These are phyloP conservation scores for Poeciliopsis paucimaculata DNA, from an alignment of 2,797 vertebrate species.

Conservation along the genomic window DNA sequence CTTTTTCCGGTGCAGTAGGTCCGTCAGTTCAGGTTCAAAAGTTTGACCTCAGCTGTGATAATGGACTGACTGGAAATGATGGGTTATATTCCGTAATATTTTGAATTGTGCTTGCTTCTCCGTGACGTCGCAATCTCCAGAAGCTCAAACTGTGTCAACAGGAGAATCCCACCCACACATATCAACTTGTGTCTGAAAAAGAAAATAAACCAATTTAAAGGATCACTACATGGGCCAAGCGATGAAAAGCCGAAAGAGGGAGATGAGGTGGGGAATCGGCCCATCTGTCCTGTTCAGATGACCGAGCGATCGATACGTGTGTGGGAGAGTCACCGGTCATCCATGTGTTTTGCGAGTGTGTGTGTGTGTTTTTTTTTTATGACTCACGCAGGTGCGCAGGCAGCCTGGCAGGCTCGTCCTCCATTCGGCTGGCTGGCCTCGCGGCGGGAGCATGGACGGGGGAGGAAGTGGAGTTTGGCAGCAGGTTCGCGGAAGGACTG, in stretches of 20 bases:
- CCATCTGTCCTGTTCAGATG: conserved; percentile 25
- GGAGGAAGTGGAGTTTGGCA: conserved; percentile 91
- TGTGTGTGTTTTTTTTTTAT: conserved; percentile 16
- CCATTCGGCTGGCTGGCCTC: conserved; percentile 89
- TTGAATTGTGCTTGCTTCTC: conserved; percentile 20
- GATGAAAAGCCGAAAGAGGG: not conserved
- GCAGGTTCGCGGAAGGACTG: conserved; percentile 93
- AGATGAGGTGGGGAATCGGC: not conserved
- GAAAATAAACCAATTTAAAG: not conserved
- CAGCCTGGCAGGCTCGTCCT: conserved; percentile 91
- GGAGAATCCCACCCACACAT: conserved; percentile 2
- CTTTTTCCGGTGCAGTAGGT: not conserved
- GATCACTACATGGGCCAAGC: not conserved
- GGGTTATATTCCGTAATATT: conserved; percentile 6
- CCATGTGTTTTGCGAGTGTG: conserved; percentile 32
- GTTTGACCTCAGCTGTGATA: not conserved
- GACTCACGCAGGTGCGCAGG: conserved; percentile 97
- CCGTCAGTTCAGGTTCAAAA: not conserved
- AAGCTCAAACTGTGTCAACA: conserved; percentile 14
- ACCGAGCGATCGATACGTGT: conserved; percentile 42
- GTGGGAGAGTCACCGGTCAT: conserved; percentile 45
- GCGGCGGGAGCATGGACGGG: conserved; percentile 92
- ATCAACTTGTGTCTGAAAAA: not conserved
- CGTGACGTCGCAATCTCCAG: not conserved
- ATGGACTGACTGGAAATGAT: conserved; percentile 9